These are phyloP conservation scores for Drosophila pegasa DNA, from an alignment of 2,888 invertebrate genomes.

Conservation along the genomic window DNA sequence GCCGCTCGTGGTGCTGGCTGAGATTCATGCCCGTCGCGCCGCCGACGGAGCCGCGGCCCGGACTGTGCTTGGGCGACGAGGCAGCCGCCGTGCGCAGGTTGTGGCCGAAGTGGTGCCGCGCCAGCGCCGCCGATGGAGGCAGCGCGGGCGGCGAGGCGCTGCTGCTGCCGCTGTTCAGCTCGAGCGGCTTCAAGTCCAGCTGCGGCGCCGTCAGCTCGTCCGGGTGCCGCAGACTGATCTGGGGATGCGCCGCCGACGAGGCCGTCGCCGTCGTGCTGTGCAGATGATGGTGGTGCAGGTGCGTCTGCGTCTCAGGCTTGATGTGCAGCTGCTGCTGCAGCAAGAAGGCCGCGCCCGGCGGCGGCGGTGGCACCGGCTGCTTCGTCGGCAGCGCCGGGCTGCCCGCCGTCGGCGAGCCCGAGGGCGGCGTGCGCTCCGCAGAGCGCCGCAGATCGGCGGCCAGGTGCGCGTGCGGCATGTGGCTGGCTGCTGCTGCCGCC, in stretches of 20 bases:
- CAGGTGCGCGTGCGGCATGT: slow-evolving; percentile 66
- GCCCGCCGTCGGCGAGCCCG: slow-evolving; percentile 67
- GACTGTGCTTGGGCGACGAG: slow-evolving; percentile 76
- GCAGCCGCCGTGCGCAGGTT: slow-evolving; percentile 51
- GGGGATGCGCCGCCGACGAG: slow-evolving; percentile 55
- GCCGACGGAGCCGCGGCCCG: slow-evolving; percentile 44
- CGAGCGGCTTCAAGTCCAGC: slow-evolving; percentile 73
- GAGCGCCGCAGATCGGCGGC: slow-evolving; percentile 73
- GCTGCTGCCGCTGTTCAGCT: slow-evolving; percentile 55
- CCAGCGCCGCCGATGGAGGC: slow-evolving; percentile 53
- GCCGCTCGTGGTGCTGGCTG: slow-evolving; percentile 70
- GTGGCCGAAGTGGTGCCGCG: slow-evolving; percentile 67
- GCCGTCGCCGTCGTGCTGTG: slow-evolving; percentile 43
- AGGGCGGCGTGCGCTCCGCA: slow-evolving; percentile 75
- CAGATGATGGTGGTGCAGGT: slow-evolving; percentile 78
- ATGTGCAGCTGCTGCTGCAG: slow-evolving; percentile 82
- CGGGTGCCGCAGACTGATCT: slow-evolving; percentile 73
- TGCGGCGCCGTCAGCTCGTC: slow-evolving; percentile 80
- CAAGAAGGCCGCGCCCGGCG: slow-evolving; percentile 79
- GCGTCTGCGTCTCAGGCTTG: slow-evolving; percentile 82
- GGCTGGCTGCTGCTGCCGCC: slow-evolving; percentile 48
- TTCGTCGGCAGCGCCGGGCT: slow-evolving; percentile 69
- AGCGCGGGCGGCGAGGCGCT: slow-evolving; percentile 57
- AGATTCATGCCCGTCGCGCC: slow-evolving; percentile 72
- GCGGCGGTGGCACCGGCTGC: slow-evolving; percentile 51